Evolutionary conservation across 2,113 vertebrate genomes (phyloP), one percentile per base, ranked within the genome.

Genomic region (Cyanoramphus novaezelandiae): DNA sequence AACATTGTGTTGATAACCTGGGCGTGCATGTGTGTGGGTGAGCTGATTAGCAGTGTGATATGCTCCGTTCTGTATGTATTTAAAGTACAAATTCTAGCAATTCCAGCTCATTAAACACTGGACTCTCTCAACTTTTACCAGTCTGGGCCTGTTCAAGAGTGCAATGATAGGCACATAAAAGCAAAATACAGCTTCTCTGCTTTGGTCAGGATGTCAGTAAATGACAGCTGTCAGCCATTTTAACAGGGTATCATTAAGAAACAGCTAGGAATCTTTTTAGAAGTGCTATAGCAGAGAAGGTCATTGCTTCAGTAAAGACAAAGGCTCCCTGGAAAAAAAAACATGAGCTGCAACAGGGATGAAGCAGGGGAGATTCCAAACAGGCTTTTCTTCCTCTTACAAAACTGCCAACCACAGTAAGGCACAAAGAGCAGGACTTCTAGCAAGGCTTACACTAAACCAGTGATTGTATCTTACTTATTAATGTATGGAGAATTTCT

Each of bases 81-180:
- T 79, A 78, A 93, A 95, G 91, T 43, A 93, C 62, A 82, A 84
- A 95, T 92, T 82, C 91, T 95, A 74, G 86, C 86, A 92, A 79
- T 87, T 95, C 91, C 76, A 91, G 60, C 84, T 95, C 2, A 0
- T 94, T 93, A 93, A 96, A 79, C 49, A 80, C 63, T 50, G 86
- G 91, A 91, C 93, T 86, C 82, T 35, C 90, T 93, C 47, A 71
- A 43, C 57, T 35, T 81, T 39, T 65, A 86, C 92, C 49, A 87
- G 93, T 63, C 86, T 50, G 74, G 81, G 81, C 92, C 86, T 96
- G 92, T 65, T 74, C 53, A 91, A 37, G 77, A 76, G 24, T 39
- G 33, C 46, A 67, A 59, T 39, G 77, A 83, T 25, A 80, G 4
- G 53, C 85, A 95, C 47, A 69, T 88, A 94, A 90, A 95, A 96